Percentiles rank a stretch among this genome's conserved stretches.
Conservation (phyloP, 2,888 invertebrate species). For the Caenorhabditis macrosperma region DNA sequence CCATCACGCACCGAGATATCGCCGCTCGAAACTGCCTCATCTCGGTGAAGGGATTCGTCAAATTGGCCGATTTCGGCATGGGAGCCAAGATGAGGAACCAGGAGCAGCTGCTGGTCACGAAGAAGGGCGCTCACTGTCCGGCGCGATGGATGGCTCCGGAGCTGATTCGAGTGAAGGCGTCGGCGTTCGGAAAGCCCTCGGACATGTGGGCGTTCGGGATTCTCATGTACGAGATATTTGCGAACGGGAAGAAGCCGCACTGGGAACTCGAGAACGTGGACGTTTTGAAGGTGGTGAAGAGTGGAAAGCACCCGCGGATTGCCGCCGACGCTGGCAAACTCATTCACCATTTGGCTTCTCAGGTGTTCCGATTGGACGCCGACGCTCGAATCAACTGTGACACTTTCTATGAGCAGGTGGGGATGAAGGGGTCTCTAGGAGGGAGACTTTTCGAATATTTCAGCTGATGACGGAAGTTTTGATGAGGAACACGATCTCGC, state of each 20-base stretch:
- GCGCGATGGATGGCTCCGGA: slow-evolving; percentile 76
- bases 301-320: slow-evolving; percentile 11
- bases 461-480: slow-evolving; percentile 43
- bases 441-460: too few relatives aligned
- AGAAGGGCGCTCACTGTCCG: slow-evolving; percentile 38
- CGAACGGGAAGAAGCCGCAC: slow-evolving; percentile 7
- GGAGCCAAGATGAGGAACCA: slow-evolving; percentile 41
- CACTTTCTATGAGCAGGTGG: slow-evolving; percentile 59
- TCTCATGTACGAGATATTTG: slow-evolving; percentile 64
- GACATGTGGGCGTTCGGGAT: slow-evolving; percentile 73
- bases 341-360: neutral
- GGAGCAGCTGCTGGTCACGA: slow-evolving; percentile 8
- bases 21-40: slow-evolving; percentile 89
- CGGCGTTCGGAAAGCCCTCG: slow-evolving; percentile 55
- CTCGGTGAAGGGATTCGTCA: slow-evolving; percentile 51
- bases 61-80: slow-evolving; percentile 69
- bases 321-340: neutral
- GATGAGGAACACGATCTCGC: slow-evolving; percentile 22
- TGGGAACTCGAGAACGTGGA: neutral
- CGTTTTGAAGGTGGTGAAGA: neutral
- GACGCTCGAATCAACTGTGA: slow-evolving; percentile 15
- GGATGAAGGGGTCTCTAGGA: slow-evolving; percentile 7
- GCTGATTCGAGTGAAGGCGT: slow-evolving; percentile 39
- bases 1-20: slow-evolving; percentile 90
- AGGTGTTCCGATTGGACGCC: neutral